phyloP scores from a whole-genome alignment of 2,888 invertebrate genomes.

The Oscheius sp. region DNA sequence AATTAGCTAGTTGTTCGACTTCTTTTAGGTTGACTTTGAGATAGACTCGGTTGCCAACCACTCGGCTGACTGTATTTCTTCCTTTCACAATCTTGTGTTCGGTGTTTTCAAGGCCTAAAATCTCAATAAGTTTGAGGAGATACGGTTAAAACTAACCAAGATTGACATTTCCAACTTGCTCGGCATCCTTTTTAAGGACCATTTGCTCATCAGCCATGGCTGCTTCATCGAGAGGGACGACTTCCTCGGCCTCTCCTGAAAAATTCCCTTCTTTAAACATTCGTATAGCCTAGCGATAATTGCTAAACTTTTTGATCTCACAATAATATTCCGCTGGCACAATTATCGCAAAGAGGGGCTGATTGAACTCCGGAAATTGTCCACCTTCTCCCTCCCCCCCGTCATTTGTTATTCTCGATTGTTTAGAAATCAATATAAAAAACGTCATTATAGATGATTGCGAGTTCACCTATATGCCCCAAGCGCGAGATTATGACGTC shows the following conservation, averaged over 20 bases:
- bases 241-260: constrained; percentile 53
- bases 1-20: constrained; percentile 61
- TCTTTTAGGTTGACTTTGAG: constrained; percentile 60
- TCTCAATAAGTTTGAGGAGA: background rate
- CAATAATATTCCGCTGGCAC: no score
- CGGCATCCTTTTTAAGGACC: constrained; percentile 67
- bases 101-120: constrained; percentile 58
- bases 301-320: no score
- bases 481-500: constrained; percentile 11
- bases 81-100: constrained; percentile 70
- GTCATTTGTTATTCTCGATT: no score
- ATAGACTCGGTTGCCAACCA: constrained; percentile 68
- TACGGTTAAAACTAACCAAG: constrained; percentile 38
- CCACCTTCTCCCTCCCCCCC: background rate
- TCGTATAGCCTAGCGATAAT: background rate
- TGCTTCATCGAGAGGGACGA: constrained; percentile 48
- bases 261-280: background rate
- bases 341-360: no score
- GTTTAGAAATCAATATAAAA: no score
- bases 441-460: background rate
- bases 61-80: constrained; percentile 53
- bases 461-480: background rate
- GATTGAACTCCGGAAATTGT: no score
- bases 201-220: constrained; percentile 29
- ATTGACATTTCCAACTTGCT: constrained; percentile 62